Conservation (phyloP, 2,797 vertebrate genomes). For the Smutsia gigantea region DNA sequence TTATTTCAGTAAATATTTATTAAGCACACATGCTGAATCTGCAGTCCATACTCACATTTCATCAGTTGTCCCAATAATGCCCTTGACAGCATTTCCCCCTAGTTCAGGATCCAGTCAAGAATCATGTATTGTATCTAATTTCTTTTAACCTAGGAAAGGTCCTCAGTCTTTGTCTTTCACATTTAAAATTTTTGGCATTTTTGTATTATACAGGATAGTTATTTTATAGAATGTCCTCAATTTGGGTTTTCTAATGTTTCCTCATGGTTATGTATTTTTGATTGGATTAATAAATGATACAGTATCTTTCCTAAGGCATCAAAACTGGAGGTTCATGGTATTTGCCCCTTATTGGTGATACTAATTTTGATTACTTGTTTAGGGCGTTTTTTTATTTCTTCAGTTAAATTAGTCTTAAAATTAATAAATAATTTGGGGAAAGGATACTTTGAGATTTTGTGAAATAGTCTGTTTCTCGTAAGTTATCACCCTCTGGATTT, state of each 20-base stretch:
- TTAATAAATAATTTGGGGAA: constrained; percentile 41
- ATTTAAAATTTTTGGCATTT: not conserved
- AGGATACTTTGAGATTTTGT: constrained; percentile 3
- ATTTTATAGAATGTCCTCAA: constrained; percentile 39
- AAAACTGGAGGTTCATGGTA: not conserved
- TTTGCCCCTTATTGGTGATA: not conserved
- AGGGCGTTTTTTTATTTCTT: not conserved
- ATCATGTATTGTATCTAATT: not conserved
- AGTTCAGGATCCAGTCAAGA: constrained; percentile 29
- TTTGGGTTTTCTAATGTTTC: constrained; percentile 35
- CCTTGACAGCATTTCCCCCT: not conserved
- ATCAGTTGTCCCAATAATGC: constrained; percentile 29
- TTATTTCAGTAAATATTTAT: constrained; percentile 35
- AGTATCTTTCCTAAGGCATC: not conserved
- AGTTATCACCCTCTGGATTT: not conserved
- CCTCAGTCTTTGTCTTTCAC: not conserved
- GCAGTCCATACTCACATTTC: not conserved
- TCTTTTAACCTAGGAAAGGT: constrained; percentile 43
- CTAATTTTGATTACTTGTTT: constrained; percentile 38
- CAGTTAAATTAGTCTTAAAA: not conserved
- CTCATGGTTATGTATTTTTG: not conserved
- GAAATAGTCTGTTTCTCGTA: constrained; percentile 25
- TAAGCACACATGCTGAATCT: constrained; percentile 35
- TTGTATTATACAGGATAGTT: not conserved
- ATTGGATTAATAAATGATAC: not conserved